Conservation (phyloP, 2,113 vertebrate genomes). For the Crotalus viridis region DNA sequence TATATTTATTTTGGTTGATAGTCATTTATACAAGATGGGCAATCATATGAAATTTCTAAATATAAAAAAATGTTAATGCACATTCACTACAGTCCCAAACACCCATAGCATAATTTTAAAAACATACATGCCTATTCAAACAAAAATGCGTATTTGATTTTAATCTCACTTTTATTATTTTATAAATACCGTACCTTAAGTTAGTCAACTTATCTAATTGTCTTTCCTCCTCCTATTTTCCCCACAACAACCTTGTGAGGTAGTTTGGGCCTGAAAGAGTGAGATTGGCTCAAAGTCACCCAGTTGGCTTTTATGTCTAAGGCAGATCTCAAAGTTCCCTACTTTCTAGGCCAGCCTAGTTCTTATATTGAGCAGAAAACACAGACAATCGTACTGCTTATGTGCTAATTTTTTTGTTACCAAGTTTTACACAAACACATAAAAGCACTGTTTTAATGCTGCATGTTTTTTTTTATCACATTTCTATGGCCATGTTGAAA, state of each 20-base stretch:
- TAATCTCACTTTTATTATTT: too few relatives aligned
- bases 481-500: not conserved
- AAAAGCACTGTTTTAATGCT: not conserved
- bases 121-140: not conserved
- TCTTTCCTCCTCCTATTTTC: not conserved
- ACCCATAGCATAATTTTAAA: not conserved
- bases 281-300: not conserved
- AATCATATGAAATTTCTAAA: not conserved
- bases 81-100: not conserved
- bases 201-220: not conserved
- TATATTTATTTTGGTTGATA: not conserved
- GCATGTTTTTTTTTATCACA: not conserved
- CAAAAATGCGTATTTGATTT: not conserved
- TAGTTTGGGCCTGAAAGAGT: not conserved
- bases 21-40: not conserved
- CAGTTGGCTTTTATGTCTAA: not conserved
- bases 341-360: not conserved
- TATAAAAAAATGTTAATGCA: not conserved
- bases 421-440: not conserved
- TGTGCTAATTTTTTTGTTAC: not conserved
- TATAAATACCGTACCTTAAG: not conserved
- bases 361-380: not conserved
- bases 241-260: not conserved
- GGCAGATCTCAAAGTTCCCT: not conserved
- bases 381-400: not conserved